phyloP scores from a whole-genome alignment of 2,797 vertebrate genomes.

The Labeo calbasu region DNA sequence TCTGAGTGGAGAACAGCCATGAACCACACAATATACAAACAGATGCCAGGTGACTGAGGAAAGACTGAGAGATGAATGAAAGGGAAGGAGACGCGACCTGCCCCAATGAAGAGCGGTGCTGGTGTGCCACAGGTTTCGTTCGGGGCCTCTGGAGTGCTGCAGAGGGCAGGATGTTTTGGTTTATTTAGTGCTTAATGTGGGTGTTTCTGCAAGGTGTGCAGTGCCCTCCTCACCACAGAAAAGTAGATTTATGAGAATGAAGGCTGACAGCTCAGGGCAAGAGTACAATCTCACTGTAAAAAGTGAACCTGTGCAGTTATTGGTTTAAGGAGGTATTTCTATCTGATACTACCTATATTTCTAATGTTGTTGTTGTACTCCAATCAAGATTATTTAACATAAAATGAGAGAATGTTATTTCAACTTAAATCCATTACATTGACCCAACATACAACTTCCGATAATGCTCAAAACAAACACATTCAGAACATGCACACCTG shows the following conservation, averaged over 20 bases:
- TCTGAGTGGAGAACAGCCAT: constrained; percentile 32
- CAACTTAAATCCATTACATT: too few relatives aligned
- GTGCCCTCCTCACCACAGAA: constrained; percentile 80
- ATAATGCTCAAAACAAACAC: too few relatives aligned
- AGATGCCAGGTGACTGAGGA: constrained; percentile 59
- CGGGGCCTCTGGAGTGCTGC: constrained; percentile 70
- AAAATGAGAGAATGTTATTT: too few relatives aligned
- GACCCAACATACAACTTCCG: too few relatives aligned
- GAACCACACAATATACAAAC: constrained; percentile 67
- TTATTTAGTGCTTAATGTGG: constrained; percentile 86
- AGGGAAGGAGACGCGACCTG: constrained; percentile 63
- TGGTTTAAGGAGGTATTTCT: too few relatives aligned
- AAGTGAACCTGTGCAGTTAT: too few relatives aligned
- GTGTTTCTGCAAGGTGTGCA: constrained; percentile 84
- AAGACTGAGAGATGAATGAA: constrained; percentile 57
- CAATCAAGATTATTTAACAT: too few relatives aligned
- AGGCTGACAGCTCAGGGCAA: constrained; percentile 75
- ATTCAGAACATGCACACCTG: too few relatives aligned
- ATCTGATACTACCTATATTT: too few relatives aligned
- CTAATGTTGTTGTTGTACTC: too few relatives aligned
- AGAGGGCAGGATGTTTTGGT: constrained; percentile 89
- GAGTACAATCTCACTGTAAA: background rate
- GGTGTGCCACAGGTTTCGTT: constrained; percentile 73
- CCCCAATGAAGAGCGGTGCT: constrained; percentile 68
- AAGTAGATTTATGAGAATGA: constrained; percentile 83